Conservation (phyloP, 2,888 invertebrate species). For the Zygothrica quintamaculata region DNA sequence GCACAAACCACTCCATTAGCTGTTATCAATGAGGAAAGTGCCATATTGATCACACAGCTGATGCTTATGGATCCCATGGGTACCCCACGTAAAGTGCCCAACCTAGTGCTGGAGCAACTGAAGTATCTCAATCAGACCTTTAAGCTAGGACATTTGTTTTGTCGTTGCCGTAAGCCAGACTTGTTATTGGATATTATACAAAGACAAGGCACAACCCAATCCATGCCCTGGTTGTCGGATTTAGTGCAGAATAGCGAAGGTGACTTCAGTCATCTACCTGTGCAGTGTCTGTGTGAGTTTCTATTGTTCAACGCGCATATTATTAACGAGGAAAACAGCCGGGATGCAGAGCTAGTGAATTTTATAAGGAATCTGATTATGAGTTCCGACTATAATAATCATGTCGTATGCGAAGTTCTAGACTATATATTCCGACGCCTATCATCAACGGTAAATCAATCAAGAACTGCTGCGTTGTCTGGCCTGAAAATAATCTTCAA, state of each 20-base stretch:
- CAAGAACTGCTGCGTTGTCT: constrained; percentile 89
- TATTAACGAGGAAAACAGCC: constrained; percentile 88
- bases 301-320: constrained; percentile 89
- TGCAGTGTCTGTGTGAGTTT: constrained; percentile 99
- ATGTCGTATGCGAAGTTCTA: constrained; percentile 90
- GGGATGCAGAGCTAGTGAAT: constrained; percentile 89
- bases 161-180: constrained; percentile 95
- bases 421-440: constrained; percentile 95
- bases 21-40: constrained; percentile 95
- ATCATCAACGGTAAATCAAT: constrained; percentile 91
- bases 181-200: constrained; percentile 96
- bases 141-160: constrained; percentile 94
- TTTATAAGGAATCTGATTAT: constrained; percentile 86
- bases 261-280: constrained; percentile 92
- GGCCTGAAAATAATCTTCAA: constrained; percentile 90
- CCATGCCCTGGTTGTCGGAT: constrained; percentile 98
- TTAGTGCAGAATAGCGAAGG: constrained; percentile 95
- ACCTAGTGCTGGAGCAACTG: constrained; percentile 90
- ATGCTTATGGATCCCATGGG: constrained; percentile 94
- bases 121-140: constrained; percentile 91
- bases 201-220: constrained; percentile 93
- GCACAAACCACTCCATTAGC: constrained; percentile 92
- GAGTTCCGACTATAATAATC: constrained; percentile 85
- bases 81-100: constrained; percentile 92
- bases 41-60: constrained; percentile 92